Percentiles rank a stretch among this genome's conserved stretches.
phyloP scores from a whole-genome alignment of 2,113 vertebrate species.

The Ceyx melanurus region DNA sequence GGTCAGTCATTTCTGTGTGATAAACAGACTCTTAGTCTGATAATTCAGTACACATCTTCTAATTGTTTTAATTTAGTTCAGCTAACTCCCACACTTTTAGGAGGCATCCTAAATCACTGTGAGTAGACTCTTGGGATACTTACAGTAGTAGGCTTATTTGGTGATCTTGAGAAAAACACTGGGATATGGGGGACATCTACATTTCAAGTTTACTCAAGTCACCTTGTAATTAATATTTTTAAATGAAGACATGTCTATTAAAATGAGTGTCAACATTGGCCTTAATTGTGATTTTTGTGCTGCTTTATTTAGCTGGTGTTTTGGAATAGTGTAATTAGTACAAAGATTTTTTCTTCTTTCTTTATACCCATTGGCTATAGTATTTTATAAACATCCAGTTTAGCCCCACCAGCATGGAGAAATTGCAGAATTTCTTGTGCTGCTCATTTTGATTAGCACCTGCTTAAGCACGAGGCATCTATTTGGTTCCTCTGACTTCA shows the following conservation, averaged over 20 bases:
- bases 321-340: neutral
- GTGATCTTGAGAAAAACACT: neutral
- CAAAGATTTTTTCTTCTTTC: neutral
- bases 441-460: neutral
- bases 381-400: neutral
- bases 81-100: neutral
- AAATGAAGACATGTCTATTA: neutral
- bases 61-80: constrained; percentile 36
- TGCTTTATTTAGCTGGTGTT: neutral
- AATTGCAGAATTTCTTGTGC: neutral
- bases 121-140: neutral
- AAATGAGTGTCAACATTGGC: neutral
- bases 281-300: neutral
- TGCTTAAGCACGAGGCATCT: neutral
- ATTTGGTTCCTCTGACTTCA: neutral
- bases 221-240: neutral
- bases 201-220: neutral
- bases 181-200: neutral
- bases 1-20: neutral
- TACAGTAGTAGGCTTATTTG: neutral
- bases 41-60: neutral
- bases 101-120: neutral
- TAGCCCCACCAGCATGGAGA: neutral
- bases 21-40: neutral
- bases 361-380: neutral